These are phyloP conservation scores for Apis cerana DNA, from an alignment of 1,140 invertebrate species.

Conservation along the genomic window DNA sequence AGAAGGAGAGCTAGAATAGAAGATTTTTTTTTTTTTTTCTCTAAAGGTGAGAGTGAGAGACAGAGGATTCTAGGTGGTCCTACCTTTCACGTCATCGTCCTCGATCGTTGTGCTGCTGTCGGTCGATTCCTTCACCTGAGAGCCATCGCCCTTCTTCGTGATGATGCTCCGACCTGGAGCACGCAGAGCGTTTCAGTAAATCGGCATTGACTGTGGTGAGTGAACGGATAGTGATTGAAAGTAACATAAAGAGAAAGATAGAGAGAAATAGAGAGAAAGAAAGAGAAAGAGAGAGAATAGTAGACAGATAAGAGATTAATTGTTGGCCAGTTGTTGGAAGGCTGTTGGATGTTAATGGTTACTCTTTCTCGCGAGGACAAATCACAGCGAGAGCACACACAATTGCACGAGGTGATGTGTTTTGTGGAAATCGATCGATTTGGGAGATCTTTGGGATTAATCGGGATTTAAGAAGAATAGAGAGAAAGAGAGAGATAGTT, in stretches of 20 bases:
- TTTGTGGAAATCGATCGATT: neutral
- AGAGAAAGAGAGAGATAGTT: neutral
- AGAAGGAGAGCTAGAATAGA: neutral
- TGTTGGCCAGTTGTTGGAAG: neutral
- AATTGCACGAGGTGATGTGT: neutral
- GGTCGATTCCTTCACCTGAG: conserved; percentile 97
- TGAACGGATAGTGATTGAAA: conserved; percentile 31
- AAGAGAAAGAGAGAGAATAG: neutral
- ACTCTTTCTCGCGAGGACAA: neutral
- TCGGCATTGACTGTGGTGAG: conserved; percentile 21
- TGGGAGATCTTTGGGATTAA: neutral
- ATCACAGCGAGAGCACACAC: conserved; percentile 32
- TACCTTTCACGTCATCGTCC: conserved; percentile 95
- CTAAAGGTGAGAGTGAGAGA: conserved; percentile 37
- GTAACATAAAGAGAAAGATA: conserved; percentile 23
- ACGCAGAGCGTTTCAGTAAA: conserved; percentile 68
- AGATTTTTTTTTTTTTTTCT: neutral
- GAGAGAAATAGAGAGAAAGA: neutral
- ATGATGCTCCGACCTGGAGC: conserved; percentile 91
- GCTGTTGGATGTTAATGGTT: neutral
- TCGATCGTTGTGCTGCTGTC: conserved; percentile 95
- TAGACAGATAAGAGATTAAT: conserved; percentile 9
- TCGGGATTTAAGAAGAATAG: neutral
- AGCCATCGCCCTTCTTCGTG: conserved; percentile 95
- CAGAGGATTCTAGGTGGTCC: conserved; percentile 66